phyloP scores from a whole-genome alignment of 2,797 vertebrate species.

The Falco peregrinus region DNA sequence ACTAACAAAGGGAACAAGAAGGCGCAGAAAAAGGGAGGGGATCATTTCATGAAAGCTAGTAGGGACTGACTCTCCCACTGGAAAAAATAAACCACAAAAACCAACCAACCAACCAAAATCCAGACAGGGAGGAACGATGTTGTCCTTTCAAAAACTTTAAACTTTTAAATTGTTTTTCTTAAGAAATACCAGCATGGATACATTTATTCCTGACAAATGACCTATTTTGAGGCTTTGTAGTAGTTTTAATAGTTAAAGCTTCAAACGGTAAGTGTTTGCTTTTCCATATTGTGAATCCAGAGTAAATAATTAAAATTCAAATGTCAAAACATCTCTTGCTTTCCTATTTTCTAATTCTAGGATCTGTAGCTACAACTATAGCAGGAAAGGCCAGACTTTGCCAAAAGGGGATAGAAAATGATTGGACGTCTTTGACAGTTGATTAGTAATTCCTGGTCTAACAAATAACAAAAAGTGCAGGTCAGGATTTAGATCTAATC shows the following conservation, averaged over 20 bases:
- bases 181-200: background rate
- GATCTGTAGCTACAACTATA: background rate
- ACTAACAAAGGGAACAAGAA: background rate
- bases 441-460: slow-evolving; percentile 48
- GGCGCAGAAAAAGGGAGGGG: background rate
- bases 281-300: background rate
- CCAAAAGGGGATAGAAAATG: slow-evolving; percentile 22
- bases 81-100: background rate
- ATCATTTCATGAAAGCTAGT: background rate
- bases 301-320: background rate
- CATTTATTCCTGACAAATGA: background rate
- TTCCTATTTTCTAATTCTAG: slow-evolving; percentile 42
- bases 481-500: background rate
- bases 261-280: background rate
- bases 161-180: background rate
- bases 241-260: background rate
- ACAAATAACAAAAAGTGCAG: slow-evolving; percentile 21
- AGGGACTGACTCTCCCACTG: background rate
- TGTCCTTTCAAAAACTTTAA: background rate
- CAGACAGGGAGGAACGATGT: background rate
- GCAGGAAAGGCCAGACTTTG: slow-evolving; percentile 17
- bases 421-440: slow-evolving; percentile 39
- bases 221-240: background rate
- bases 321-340: slow-evolving; percentile 43
- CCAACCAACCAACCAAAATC: background rate